Conservation (phyloP, 2,113 vertebrate species). For the Lepus timidus region DNA sequence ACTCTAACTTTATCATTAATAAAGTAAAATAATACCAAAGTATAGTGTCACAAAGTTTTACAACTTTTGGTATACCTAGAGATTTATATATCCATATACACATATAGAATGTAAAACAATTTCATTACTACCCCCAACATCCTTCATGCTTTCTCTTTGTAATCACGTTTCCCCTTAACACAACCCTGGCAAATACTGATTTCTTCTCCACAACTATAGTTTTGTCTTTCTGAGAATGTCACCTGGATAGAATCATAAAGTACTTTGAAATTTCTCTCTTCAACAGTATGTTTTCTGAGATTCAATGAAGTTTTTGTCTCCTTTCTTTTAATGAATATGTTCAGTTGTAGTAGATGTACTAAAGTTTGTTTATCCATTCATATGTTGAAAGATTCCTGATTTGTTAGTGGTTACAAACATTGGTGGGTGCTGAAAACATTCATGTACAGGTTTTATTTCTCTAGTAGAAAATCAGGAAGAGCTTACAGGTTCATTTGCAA, state of each 20-base stretch:
- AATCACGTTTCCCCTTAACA: not conserved
- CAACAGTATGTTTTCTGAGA: not conserved
- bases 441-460: not conserved
- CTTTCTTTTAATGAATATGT: not conserved
- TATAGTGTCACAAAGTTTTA: not conserved
- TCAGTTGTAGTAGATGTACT: not conserved
- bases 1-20: not conserved
- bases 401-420: not conserved
- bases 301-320: not conserved
- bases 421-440: not conserved
- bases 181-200: not conserved
- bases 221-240: not conserved
- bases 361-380: not conserved
- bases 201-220: not conserved
- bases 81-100: not conserved
- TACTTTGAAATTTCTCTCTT: not conserved
- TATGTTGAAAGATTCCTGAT: not conserved
- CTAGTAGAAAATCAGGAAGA: too few relatives aligned
- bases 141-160: not conserved
- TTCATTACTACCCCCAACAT: not conserved
- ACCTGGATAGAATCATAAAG: not conserved
- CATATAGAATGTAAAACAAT: not conserved
- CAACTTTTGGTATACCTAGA: not conserved
- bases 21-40: too few relatives aligned
- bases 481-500: not conserved